These are phyloP conservation scores for Periophthalmodon schlosseri DNA, from an alignment of 2,113 vertebrate species.

Conservation along the genomic window DNA sequence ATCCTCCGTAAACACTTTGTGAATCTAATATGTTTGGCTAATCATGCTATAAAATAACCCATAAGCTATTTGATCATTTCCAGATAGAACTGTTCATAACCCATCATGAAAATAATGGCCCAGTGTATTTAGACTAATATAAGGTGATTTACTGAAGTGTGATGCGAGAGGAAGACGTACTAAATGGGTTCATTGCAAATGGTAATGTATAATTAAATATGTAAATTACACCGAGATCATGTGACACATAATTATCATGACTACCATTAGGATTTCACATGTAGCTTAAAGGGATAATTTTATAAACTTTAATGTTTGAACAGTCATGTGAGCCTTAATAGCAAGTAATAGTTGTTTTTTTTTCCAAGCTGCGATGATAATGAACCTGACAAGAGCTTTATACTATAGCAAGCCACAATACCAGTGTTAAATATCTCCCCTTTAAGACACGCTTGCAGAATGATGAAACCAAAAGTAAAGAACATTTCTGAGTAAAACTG, in stretches of 20 bases:
- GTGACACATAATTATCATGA: neutral
- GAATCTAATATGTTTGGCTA: neutral
- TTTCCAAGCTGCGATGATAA: neutral
- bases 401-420: neutral
- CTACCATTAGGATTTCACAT: neutral
- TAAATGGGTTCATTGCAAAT: slow-evolving; percentile 3
- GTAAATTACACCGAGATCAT: slow-evolving; percentile 1
- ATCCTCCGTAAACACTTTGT: too few relatives aligned
- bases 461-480: neutral
- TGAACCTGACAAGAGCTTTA: neutral
- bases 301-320: slow-evolving; percentile 2
- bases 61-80: neutral
- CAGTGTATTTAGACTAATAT: slow-evolving; percentile 7
- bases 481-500: neutral
- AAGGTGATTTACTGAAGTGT: neutral
- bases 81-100: neutral
- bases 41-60: neutral
- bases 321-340: neutral
- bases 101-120: neutral
- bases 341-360: neutral
- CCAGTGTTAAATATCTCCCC: neutral
- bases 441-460: too few relatives aligned
- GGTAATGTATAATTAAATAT: slow-evolving; percentile 8
- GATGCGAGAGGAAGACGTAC: neutral
- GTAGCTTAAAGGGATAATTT: slow-evolving; percentile 4